These are phyloP conservation scores for Aphelenchoides avenae DNA, from an alignment of 1,140 invertebrate species.

Conservation along the genomic window DNA sequence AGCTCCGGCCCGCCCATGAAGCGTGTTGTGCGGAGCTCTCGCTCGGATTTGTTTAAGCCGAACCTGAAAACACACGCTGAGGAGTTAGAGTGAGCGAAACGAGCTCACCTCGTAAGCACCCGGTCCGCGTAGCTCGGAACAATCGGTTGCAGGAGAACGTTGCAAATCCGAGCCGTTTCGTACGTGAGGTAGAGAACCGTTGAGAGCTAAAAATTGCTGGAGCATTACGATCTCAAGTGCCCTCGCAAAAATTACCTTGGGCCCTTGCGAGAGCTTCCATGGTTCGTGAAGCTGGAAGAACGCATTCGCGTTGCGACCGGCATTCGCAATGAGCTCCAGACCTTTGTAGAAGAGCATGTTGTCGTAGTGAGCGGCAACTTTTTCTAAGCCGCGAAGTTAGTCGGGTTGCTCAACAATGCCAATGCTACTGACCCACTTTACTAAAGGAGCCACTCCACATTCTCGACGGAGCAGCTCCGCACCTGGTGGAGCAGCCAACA, in stretches of 20 bases:
- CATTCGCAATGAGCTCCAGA: constrained; percentile 72
- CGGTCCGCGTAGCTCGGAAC: constrained; percentile 66
- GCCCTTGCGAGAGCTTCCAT: constrained; percentile 73
- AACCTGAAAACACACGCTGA: constrained; percentile 24
- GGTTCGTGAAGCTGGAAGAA: constrained; percentile 80
- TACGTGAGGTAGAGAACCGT: constrained; percentile 75
- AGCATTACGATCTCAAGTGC: not conserved
- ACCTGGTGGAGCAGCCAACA: no score
- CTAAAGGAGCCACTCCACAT: no score
- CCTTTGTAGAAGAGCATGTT: constrained; percentile 78
- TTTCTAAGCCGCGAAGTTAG: constrained; percentile 47
- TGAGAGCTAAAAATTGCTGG: constrained; percentile 66
- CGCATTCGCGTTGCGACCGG: constrained; percentile 73
- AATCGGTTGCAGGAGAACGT: constrained; percentile 76
- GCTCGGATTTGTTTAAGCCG: constrained; percentile 19
- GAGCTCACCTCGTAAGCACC: constrained; percentile 18
- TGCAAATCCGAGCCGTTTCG: constrained; percentile 74
- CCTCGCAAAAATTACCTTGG: constrained; percentile 18
- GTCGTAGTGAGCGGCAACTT: constrained; percentile 66
- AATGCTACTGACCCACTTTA: no score
- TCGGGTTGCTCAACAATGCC: no score
- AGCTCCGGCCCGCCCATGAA: constrained; percentile 26
- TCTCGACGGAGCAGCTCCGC: no score
- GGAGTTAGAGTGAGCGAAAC: not conserved
- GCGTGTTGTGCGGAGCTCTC: constrained; percentile 20